Evolutionary conservation across 2,888 invertebrate genomes (phyloP).

Genomic region (Steinernema carpocapsae): DNA sequence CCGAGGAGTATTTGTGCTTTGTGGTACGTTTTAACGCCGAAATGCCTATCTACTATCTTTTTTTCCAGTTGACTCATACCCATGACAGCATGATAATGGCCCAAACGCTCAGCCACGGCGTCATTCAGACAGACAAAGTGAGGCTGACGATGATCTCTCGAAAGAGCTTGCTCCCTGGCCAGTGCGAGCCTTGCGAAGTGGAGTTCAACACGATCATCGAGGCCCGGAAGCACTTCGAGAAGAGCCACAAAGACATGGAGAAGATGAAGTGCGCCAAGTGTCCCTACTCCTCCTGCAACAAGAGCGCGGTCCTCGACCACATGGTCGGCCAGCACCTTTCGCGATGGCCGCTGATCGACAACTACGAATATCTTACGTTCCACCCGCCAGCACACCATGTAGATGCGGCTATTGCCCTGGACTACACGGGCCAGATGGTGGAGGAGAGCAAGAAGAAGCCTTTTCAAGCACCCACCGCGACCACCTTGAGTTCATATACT

Average conservation of each 20-base stretch:
- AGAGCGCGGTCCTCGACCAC: slow-evolving; percentile 1
- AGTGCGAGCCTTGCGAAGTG: neutral
- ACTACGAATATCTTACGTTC: neutral
- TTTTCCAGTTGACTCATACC: neutral
- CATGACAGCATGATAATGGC: neutral
- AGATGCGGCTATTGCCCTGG: neutral
- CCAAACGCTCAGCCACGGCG: neutral
- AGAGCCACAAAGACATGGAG: neutral
- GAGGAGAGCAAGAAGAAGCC: neutral
- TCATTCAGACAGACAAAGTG: neutral
- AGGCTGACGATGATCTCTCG: neutral
- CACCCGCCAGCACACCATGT: slow-evolving; percentile 4
- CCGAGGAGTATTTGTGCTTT: slow-evolving; percentile 9
- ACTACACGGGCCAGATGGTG: neutral
- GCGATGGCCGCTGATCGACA: neutral
- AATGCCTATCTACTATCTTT: neutral
- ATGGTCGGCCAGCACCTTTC: neutral
- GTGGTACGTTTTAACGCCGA: neutral
- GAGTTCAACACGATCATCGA: slow-evolving; percentile 21
- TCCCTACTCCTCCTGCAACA: slow-evolving; percentile 20
- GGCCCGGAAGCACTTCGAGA: slow-evolving; percentile 17
- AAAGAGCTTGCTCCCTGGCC: neutral
- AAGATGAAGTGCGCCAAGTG: neutral
- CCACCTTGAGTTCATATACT: no score
- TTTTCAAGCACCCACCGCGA: no score